Evolutionary conservation across 2,797 vertebrate species (phyloP).

Genomic region (Mastacembelus armatus): DNA sequence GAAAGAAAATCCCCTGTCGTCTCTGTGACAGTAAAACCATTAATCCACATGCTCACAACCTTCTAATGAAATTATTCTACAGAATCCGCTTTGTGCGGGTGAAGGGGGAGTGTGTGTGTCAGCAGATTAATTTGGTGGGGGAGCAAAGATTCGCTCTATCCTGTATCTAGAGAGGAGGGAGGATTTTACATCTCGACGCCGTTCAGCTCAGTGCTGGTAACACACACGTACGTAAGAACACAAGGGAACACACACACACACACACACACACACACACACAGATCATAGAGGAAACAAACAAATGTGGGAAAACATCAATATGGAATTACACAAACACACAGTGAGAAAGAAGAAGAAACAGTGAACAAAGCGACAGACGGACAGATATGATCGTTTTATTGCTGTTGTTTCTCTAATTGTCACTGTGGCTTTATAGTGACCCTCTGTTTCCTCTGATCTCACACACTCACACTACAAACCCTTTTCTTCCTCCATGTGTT

Average conservation of each 20-base stretch:
- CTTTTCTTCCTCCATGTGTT: not conserved
- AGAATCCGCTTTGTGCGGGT: conserved; percentile 45
- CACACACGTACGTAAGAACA: conserved; percentile 1
- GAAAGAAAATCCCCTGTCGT: conserved; percentile 50
- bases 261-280: not conserved
- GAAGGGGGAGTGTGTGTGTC: conserved; percentile 21
- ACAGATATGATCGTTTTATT: conserved; percentile 50
- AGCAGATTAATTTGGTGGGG: conserved; percentile 52
- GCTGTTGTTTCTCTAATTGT: conserved; percentile 57
- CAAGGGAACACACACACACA: not conserved
- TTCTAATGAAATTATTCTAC: conserved; percentile 66
- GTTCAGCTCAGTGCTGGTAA: conserved; percentile 29
- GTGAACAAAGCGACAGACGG: conserved; percentile 51
- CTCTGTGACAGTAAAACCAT: conserved; percentile 67
- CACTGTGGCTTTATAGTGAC: conserved; percentile 49
- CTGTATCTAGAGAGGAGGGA: conserved; percentile 48
- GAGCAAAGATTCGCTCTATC: conserved; percentile 43
- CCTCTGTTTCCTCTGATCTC: conserved; percentile 31
- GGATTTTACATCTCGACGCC: conserved; percentile 52
- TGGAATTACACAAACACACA: conserved; percentile 18
- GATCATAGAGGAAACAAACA: conserved; percentile 25
- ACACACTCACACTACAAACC: conserved; percentile 21
- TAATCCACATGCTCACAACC: conserved; percentile 69
- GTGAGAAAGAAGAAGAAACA: not conserved
- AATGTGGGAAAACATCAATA: conserved; percentile 38